Percentiles rank a stretch among this genome's conserved stretches.
These are phyloP conservation scores for Notolepis coatsorum DNA, from an alignment of 2,797 vertebrate genomes.

Conservation along the genomic window DNA sequence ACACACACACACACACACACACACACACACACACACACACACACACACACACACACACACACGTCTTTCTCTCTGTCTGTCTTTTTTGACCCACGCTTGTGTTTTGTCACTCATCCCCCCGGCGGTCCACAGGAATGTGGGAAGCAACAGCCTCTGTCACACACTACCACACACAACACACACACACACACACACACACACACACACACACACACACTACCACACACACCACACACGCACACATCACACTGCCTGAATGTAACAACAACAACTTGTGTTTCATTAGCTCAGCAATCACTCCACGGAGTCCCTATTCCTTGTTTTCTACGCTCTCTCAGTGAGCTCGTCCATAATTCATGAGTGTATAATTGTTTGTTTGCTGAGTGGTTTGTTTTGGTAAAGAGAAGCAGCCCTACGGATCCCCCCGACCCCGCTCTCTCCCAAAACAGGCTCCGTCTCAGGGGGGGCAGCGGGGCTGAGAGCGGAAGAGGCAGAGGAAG, in stretches of 20 bases:
- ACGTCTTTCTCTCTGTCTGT: conserved; percentile 51
- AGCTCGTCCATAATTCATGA: conserved; percentile 83
- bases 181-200: conserved; percentile 29
- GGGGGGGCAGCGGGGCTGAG: conserved; percentile 63
- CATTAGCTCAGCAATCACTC: conserved; percentile 63
- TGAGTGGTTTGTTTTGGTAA: conserved; percentile 84
- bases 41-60: too few species aligned
- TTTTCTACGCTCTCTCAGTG: conserved; percentile 74
- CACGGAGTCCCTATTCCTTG: conserved; percentile 59
- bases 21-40: background rate
- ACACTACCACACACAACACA: conserved; percentile 13
- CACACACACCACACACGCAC: conserved; percentile 15
- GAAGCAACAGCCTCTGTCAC: conserved; percentile 36
- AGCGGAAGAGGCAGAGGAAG: conserved; percentile 56
- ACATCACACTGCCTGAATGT: conserved; percentile 35
- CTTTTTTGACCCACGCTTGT: conserved; percentile 29
- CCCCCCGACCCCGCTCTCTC: conserved; percentile 45
- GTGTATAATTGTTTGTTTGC: conserved; percentile 83
- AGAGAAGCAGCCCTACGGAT: conserved; percentile 73
- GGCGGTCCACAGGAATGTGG: conserved; percentile 40
- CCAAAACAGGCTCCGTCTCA: conserved; percentile 71
- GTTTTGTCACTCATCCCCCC: conserved; percentile 43
- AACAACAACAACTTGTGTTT: conserved; percentile 59
- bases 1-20: conserved; percentile 9
- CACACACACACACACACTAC: conserved; percentile 12